phyloP scores from a whole-genome alignment of 2,113 vertebrate genomes.

The Jaculus jaculus region DNA sequence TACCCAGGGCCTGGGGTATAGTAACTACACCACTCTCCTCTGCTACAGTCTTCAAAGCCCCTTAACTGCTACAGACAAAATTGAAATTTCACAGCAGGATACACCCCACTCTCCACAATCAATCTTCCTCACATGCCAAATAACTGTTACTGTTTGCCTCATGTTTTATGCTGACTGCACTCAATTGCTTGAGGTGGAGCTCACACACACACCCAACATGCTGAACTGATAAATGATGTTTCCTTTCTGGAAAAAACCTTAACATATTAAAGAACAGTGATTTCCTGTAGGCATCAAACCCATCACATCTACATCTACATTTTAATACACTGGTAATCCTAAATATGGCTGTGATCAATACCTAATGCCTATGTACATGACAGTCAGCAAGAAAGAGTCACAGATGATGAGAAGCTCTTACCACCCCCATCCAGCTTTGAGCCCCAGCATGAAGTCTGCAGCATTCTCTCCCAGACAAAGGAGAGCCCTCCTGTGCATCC shows the following conservation, averaged over 20 bases:
- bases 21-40: not conserved
- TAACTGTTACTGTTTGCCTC: not conserved
- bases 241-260: not conserved
- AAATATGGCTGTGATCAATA: not conserved
- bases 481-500: not conserved
- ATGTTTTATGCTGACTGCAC: not conserved
- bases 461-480: not conserved
- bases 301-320: not conserved
- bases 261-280: conserved; percentile 15
- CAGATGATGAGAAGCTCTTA: not conserved
- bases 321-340: not conserved
- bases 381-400: not conserved
- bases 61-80: not conserved
- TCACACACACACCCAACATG: not conserved
- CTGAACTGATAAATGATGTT: not conserved
- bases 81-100: not conserved
- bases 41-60: not conserved
- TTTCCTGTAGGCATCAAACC: conserved; percentile 12
- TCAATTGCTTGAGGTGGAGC: not conserved
- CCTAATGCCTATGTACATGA: not conserved
- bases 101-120: not conserved
- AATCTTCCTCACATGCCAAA: not conserved
- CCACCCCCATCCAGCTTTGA: not conserved
- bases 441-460: not conserved
- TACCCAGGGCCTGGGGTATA: not conserved